Base-by-base conservation (phyloP, 1,140 invertebrate species). In the Vanessa atalanta region DNA sequence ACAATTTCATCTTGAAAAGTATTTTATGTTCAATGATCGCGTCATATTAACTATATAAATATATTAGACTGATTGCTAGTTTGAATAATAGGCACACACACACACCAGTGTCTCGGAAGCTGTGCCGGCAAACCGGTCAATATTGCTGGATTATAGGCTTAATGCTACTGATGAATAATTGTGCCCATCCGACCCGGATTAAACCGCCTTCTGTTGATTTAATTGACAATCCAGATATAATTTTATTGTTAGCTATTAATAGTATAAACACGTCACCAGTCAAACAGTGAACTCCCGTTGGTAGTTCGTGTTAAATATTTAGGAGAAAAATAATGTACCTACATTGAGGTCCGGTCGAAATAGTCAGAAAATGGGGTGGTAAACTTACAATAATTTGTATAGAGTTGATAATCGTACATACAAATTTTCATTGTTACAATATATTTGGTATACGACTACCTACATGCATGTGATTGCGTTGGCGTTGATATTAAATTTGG, bases 151-250 rank as follows among this genome's bases (percentile, higher is more conserved):
- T 55, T 55, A 55, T 55, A 55, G 53, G 16, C 53, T 55, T 60
- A 60, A 60, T 60, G 55, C 9, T 60, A 60, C 55, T 60, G 55
- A 60, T 60, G 53, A 55, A 55, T 55, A 55, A 88, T 88, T 88
- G 84, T 89, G 85, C 85, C 84, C 85, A 83, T 78, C 84, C 85
- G 84, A 86, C 83, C 83, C 80, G 85, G 72, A 78, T 75, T 74
- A 78, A 78, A 72, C 72, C 70, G 76, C 76, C 86, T 87, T 85
- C 84, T 85, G 78, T 83, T 88, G 83, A 89, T 89, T 87, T 87
- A 87, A 89, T 89, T 89, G 84, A 89, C 85, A 87, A 87, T 84
- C 82, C 83, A 76, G 78, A 23, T 26, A 26, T 60, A 60, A 80
- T 83, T 85, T 87, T 81, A 86, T 85, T 70, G 60, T 51, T 70